These are phyloP conservation scores for Drosophila austrosaltans DNA, from an alignment of 2,888 invertebrate species.

Conservation along the genomic window DNA sequence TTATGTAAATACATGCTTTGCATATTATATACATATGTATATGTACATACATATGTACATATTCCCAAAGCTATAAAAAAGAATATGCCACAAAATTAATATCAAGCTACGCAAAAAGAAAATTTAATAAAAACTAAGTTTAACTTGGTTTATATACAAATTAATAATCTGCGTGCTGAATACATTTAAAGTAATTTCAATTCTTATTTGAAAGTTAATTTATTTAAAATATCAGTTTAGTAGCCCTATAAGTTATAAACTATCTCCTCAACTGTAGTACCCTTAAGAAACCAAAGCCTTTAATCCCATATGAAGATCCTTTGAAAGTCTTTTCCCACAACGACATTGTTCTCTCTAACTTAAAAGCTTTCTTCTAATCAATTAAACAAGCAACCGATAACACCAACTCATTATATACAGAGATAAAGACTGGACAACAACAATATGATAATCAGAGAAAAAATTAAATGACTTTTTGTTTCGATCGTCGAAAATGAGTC, in stretches of 20 bases:
- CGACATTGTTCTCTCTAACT: not conserved
- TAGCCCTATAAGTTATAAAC: too few relatives aligned
- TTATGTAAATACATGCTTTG: too few relatives aligned
- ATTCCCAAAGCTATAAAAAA: not conserved
- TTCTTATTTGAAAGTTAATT: too few relatives aligned
- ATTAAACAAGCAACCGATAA: not conserved
- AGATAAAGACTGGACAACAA: not conserved
- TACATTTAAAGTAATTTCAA: too few relatives aligned
- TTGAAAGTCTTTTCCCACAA: not conserved
- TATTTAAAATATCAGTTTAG: too few relatives aligned
- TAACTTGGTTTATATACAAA: not conserved
- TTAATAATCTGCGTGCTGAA: too few relatives aligned
- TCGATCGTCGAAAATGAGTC: not conserved
- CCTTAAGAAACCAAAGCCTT: too few relatives aligned
- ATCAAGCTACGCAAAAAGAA: not conserved
- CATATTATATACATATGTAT: too few relatives aligned
- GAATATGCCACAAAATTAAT: not conserved
- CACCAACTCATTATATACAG: not conserved
- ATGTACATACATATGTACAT: too few relatives aligned
- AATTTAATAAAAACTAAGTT: not conserved
- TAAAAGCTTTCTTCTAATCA: conserved; percentile 4
- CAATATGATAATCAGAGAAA: too few relatives aligned
- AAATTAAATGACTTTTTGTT: not conserved
- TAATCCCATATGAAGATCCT: not conserved
- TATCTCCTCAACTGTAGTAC: too few relatives aligned